Evolutionary conservation across 1,140 invertebrate species (phyloP).

Genomic region (Colletes latitarsis): DNA sequence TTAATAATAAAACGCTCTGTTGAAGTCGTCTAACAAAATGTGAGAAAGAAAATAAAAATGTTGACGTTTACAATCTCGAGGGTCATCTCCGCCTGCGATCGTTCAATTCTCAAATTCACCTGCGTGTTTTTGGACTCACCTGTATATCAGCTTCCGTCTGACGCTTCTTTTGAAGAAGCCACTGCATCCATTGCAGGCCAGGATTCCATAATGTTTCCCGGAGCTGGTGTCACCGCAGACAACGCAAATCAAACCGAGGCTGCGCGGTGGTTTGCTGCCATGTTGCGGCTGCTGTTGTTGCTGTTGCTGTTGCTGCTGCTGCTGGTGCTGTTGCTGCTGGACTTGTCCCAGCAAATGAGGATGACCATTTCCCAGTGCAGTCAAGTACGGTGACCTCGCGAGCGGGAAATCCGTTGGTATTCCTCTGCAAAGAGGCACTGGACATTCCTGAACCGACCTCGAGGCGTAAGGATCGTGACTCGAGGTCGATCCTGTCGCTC

Average conservation of each 20-base stretch:
- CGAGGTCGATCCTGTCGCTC: slow-evolving; percentile 74
- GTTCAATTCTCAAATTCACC: too few species aligned
- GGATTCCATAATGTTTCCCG: slow-evolving; percentile 98
- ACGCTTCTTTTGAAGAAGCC: slow-evolving; percentile 99
- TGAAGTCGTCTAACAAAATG: too few species aligned
- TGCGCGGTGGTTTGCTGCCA: slow-evolving; percentile 75
- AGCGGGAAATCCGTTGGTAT: slow-evolving; percentile 75
- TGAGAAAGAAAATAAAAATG: too few species aligned
- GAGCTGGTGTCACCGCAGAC: slow-evolving; percentile 98
- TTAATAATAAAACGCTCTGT: too few species aligned
- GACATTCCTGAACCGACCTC: slow-evolving; percentile 75
- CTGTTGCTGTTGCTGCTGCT: slow-evolving; percentile 66
- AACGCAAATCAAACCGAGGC: slow-evolving; percentile 91
- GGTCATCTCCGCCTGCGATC: too few species aligned
- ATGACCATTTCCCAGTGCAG: slow-evolving; percentile 77
- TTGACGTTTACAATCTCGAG: too few species aligned
- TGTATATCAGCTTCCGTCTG: slow-evolving; percentile 97
- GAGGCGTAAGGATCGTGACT: slow-evolving; percentile 77
- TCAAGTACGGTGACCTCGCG: slow-evolving; percentile 77
- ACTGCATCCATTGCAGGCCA: slow-evolving; percentile 99
- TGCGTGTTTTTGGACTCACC: slow-evolving; percentile 82
- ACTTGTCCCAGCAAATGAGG: slow-evolving; percentile 74
- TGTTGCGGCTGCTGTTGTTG: slow-evolving; percentile 69
- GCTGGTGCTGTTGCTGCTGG: slow-evolving; percentile 71
- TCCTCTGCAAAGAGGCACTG: slow-evolving; percentile 75